Conservation (phyloP, 2,113 vertebrate species). For the Misgurnus anguillicaudatus region DNA sequence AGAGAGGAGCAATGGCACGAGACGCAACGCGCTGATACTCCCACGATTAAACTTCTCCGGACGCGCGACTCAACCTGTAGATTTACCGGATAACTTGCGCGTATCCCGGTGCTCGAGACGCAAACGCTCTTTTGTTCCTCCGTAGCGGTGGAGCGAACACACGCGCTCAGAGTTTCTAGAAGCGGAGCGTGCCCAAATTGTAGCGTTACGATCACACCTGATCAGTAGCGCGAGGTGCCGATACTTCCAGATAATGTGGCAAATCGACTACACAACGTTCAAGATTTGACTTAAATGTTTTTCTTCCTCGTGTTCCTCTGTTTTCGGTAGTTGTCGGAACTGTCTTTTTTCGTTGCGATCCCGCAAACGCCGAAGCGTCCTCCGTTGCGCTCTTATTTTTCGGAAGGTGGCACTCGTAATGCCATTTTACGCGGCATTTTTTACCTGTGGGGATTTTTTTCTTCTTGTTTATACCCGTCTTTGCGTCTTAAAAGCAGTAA, state of each 20-base stretch:
- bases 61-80: conserved; percentile 71
- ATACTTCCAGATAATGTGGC: conserved; percentile 54
- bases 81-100: conserved; percentile 65
- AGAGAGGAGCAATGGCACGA: conserved; percentile 19
- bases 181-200: conserved; percentile 58
- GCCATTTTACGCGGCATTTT: conserved; percentile 75
- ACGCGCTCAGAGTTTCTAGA: conserved; percentile 54
- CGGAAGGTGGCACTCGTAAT: conserved; percentile 74
- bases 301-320: conserved; percentile 48
- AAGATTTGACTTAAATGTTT: conserved; percentile 33
- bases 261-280: conserved; percentile 45
- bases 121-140: conserved; percentile 49
- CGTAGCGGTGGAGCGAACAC: conserved; percentile 37
- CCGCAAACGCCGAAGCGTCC: conserved; percentile 69
- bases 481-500: conserved; percentile 69
- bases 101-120: neutral
- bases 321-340: conserved; percentile 65
- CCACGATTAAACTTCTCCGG: conserved; percentile 51
- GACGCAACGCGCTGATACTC: conserved; percentile 48
- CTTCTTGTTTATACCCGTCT: conserved; percentile 58
- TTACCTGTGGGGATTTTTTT: conserved; percentile 74
- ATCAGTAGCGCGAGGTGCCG: conserved; percentile 59
- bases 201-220: conserved; percentile 60
- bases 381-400: conserved; percentile 77
- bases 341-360: conserved; percentile 57